Base-by-base conservation (phyloP, 2,888 invertebrate species). In the Drosophila neotestacea region DNA sequence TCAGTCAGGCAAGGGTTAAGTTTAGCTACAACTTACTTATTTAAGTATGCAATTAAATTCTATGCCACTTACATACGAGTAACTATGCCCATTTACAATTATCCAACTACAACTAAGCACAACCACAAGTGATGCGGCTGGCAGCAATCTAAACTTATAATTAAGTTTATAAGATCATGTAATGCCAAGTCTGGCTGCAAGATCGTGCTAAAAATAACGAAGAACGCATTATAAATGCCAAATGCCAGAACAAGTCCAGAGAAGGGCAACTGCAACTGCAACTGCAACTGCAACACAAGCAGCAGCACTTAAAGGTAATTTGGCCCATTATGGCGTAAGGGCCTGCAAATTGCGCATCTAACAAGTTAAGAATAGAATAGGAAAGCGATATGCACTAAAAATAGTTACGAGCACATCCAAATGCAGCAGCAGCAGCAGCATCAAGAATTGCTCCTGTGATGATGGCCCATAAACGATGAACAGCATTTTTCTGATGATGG, bases 171-270 rank as follows among this genome's bases (percentile, higher is more conserved):
- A 61, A 63, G 72, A 51, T 75, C 73, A 76, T 76, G 82, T 72
- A 73, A 69, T 55, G 52, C 68, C 61, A 72, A 67, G 63, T 75
- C 63, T 59, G 64, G 61, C 47, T 46, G 34, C 42, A 60, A 73
- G 85, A 84, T 88, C 87, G 87, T 88, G 85, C 89, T 86, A 86
- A 82, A 86, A 86, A 86, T 86, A 86, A 85, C 83, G 70, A 68
- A 69, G 79, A 87, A 75, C 73, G 85, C 85, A 89, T 76, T 85
- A 76, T 73, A 77, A 73, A 81, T 79, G 63, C 77, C 75, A 81
- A 70, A 77, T 70, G 64, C 30, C 27, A 16, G 51, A 42, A 42
- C 54, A 50, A 50, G 52, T 71, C 50, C 44, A 28, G 48, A 46
- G 68, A 62, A 42, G 64, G 73, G 60, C 63, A 56, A 51, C 54